Evolutionary conservation across 2,113 vertebrate species (phyloP), one percentile per base, ranked within the genome.

Genomic region (Notothenia rossii): DNA sequence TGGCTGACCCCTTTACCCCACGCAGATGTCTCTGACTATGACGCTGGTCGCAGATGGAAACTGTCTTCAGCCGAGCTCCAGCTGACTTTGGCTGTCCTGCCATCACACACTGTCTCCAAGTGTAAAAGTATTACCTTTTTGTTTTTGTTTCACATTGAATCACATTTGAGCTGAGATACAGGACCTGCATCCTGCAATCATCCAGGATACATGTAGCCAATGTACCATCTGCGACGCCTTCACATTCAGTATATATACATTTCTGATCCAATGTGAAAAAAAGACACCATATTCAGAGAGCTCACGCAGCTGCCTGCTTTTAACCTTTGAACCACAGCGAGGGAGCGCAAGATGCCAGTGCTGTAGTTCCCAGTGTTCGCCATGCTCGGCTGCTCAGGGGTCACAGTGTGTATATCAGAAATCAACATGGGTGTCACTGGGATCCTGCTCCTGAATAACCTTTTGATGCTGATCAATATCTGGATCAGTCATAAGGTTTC

Each of bases 1-100:
- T 78, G 78, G 72, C 83, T 83, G 88, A 88, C 79, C 81, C 85
- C 79, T 56, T 33, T 17, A 64, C 59, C 46, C 29, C 84, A 62
- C 11, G 17, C 78, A 73, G 72, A 72, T 5, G 18, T 55, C 58
- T 60, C 62, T 50, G 63, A 63, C 74, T 33, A 33, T 40, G 10
- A 25, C 13, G 11, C 71, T 22, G 17, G 5, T 79, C 64, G 75
- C 83, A 85, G 71, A 85, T 75, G 77, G 79, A 66, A 40, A 43
- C 54, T 64, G 71, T 75, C 77, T 81, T 70, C 75, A 58, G 53
- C 12, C 0, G 54, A 36, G 56, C 62, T 45, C 58, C 65, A 75
- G 70, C 48, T 53, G 71, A 69, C 56, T 72, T 61, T 54, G 36
- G 75, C 51, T 0, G 10, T 55, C 18, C 46, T 61, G 46, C 36